These are phyloP conservation scores for Psylliodes chrysocephalus DNA, from an alignment of 2,888 invertebrate genomes.

Conservation along the genomic window DNA sequence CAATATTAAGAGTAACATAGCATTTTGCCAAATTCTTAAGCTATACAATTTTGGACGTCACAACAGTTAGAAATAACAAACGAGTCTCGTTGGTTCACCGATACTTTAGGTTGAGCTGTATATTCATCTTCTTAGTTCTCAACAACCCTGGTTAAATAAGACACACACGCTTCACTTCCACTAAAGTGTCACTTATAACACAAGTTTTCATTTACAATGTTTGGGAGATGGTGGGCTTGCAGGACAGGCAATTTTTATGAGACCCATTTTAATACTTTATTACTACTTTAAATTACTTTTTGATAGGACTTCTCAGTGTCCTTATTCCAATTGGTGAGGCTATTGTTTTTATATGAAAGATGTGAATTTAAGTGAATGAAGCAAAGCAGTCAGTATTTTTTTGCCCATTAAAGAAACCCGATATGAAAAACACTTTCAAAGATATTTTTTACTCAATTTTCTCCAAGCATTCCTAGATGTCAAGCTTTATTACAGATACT, in stretches of 20 bases:
- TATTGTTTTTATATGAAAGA: too few relatives aligned
- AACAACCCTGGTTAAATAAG: conserved; percentile 38
- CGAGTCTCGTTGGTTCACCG: conserved; percentile 40
- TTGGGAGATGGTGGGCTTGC: conserved; percentile 11
- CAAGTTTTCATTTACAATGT: conserved; percentile 32
- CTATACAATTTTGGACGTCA: conserved; percentile 53
- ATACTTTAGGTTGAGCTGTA: conserved; percentile 36
- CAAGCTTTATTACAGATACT: too few relatives aligned
- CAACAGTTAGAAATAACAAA: conserved; percentile 49
- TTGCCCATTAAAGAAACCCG: too few relatives aligned
- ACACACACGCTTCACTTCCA: conserved; percentile 45
- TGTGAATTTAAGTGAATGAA: too few relatives aligned
- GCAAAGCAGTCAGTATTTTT: too few relatives aligned
- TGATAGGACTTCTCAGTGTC: too few relatives aligned
- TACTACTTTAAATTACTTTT: too few relatives aligned
- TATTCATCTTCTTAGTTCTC: conserved; percentile 25
- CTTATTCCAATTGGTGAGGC: too few relatives aligned
- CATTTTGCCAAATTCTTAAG: conserved; percentile 51
- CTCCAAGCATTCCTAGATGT: too few relatives aligned
- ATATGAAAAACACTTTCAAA: too few relatives aligned
- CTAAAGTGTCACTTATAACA: conserved; percentile 45
- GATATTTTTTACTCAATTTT: too few relatives aligned
- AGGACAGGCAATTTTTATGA: neutral
- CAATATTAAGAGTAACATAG: conserved; percentile 48
- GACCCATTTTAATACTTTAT: too few relatives aligned